Base-by-base conservation (phyloP, 2,888 invertebrate genomes). In the Drosophila koepferae region DNA sequence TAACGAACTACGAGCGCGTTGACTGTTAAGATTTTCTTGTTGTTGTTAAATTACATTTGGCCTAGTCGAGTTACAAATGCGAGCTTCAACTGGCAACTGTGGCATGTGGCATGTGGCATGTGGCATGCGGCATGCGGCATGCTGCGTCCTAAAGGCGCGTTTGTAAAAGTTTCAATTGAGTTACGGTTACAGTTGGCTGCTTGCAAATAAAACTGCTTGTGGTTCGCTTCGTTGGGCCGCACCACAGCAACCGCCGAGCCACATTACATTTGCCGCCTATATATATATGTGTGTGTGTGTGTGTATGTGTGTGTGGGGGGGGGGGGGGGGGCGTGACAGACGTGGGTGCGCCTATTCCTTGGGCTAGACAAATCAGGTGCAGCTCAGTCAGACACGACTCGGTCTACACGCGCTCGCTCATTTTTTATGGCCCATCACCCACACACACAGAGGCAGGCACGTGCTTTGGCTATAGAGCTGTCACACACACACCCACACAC, bases 81-180 rank as follows among this genome's bases (percentile, higher is more conserved):
- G 43, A 41, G 56, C 46, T 36, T 44, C 43, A 49, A 41, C 23
- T 14, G 23, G 48, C 40, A 40, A 61, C 41, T 64, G 44, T 20
- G 65, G 44, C 75, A 58, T 60, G 63, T 9, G 31, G 51, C 38
- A 36, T 77, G 49, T 14, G 59, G 59, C 64, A 56, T 38, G 48
- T 0, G 41, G 43, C 34, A 10, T 61, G 28, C 5, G 67, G 60
- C 63, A 56, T 59, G 36, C 34, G 68, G 60, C 68, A 61, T 59
- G 40, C 48, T 40, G 31, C 55, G 40, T 44, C 23, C 63, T 40
- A 23, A 51, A 65, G 56, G 53, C 59, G 74, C 69, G 43, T 68
- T 59, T 74, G 77, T 60, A 28, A 72, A 80, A 77, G 77, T 75
- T 81, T 69, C 88, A 86, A 88, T 88, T 86, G 81, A 85, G 88